phyloP scores from a whole-genome alignment of 2,113 vertebrate genomes.

The Protobothrops flavoviridis region DNA sequence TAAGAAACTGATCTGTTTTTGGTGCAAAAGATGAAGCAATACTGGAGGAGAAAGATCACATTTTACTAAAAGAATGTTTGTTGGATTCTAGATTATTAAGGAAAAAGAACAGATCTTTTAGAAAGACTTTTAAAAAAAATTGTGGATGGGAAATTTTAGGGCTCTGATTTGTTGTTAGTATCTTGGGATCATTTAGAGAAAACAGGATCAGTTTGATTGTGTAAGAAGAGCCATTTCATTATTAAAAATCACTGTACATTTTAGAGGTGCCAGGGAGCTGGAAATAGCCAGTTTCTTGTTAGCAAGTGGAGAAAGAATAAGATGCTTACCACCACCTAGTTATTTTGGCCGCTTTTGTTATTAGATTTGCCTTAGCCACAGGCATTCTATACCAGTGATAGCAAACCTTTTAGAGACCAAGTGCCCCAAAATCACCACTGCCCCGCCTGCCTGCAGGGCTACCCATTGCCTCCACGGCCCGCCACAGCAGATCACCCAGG shows the following conservation, averaged over 20 bases:
- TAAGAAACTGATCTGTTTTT: slow-evolving; percentile 1
- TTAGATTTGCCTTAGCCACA: background rate
- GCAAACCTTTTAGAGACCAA: too few relatives aligned
- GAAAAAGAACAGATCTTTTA: background rate
- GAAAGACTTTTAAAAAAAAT: background rate
- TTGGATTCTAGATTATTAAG: background rate
- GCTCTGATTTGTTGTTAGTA: background rate
- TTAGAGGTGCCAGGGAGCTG: background rate
- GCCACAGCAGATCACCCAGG: too few relatives aligned
- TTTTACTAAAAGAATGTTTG: background rate
- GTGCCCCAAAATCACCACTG: too few relatives aligned
- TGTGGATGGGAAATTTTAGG: background rate
- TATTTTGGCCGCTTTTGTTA: background rate
- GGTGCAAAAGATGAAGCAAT: background rate
- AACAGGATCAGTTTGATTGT: background rate
- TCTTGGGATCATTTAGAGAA: background rate
- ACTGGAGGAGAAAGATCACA: background rate
- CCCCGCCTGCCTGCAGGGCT: too few relatives aligned
- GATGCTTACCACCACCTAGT: background rate
- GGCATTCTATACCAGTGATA: background rate
- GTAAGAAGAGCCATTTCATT: background rate
- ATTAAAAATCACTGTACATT: background rate
- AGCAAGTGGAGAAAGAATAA: background rate
- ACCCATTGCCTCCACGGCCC: too few relatives aligned
- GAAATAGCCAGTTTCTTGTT: background rate